Conservation (phyloP, 2,113 vertebrate genomes). For the Rhizomys pruinosus region DNA sequence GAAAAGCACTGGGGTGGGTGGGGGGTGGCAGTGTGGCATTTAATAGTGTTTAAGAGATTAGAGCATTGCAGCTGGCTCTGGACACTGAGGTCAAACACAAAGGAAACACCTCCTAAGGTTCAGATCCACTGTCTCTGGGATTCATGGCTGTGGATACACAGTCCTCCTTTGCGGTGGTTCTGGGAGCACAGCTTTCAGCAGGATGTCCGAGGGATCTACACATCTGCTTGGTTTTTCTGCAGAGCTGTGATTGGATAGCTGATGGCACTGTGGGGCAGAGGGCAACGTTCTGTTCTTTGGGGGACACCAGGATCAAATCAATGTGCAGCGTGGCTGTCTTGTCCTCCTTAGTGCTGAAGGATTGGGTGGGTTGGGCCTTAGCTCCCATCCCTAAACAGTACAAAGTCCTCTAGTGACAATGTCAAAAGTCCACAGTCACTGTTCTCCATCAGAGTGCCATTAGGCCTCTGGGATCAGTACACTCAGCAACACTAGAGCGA, state of each 20-base stretch:
- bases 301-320: neutral
- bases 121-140: neutral
- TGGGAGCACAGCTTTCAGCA: neutral
- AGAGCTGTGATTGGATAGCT: neutral
- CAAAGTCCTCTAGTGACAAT: slow-evolving; percentile 1
- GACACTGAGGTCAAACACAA: slow-evolving; percentile 40
- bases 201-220: neutral
- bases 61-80: neutral
- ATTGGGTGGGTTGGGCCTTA: neutral
- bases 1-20: neutral
- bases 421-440: neutral
- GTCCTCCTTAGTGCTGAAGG: neutral
- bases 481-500: neutral
- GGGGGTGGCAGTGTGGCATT: neutral
- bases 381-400: neutral
- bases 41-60: neutral
- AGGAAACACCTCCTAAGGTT: slow-evolving; percentile 41
- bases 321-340: neutral
- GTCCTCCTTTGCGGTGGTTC: neutral
- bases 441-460: neutral
- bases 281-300: neutral
- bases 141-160: neutral
- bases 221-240: neutral
- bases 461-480: neutral
- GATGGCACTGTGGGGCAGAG: neutral